Evolutionary conservation across 2,113 vertebrate genomes (phyloP).

Genomic region (Gopherus flavomarginatus): DNA sequence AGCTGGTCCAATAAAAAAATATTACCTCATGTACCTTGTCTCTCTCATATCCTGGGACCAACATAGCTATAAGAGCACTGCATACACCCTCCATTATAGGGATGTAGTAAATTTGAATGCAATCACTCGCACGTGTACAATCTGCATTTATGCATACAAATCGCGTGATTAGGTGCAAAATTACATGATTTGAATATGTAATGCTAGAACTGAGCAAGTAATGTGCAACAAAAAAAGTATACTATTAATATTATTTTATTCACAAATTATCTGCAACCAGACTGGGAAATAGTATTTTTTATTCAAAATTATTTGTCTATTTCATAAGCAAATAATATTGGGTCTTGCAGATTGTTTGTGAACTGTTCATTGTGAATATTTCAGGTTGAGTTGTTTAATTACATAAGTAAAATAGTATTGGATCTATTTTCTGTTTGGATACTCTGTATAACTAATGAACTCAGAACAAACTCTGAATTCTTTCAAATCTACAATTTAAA

Average conservation of each 20-base stretch:
- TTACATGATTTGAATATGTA: slow-evolving; percentile 72
- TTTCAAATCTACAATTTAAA: slow-evolving; percentile 10
- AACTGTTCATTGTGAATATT: neutral
- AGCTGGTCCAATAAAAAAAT: neutral
- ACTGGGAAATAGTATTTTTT: slow-evolving; percentile 51
- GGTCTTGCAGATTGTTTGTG: neutral
- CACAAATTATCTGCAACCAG: slow-evolving; percentile 62
- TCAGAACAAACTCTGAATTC: neutral
- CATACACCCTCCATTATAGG: slow-evolving; percentile 34
- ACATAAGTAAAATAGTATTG: neutral
- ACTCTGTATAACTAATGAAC: neutral
- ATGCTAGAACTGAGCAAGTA: slow-evolving; percentile 50
- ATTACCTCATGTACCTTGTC: neutral
- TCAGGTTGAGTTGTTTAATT: slow-evolving; percentile 24
- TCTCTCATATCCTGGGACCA: neutral
- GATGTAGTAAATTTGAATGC: slow-evolving; percentile 63
- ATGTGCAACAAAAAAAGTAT: slow-evolving; percentile 55
- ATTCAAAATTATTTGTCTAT: slow-evolving; percentile 32
- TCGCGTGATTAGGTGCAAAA: slow-evolving; percentile 67
- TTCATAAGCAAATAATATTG: slow-evolving; percentile 31
- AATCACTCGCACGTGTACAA: slow-evolving; percentile 69
- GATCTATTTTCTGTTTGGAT: slow-evolving; percentile 3
- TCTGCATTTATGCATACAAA: slow-evolving; percentile 72
- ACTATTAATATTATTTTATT: slow-evolving; percentile 70
- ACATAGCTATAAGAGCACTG: neutral